A percentile compares a stretch with the other conserved stretches of the same genome.
These are phyloP conservation scores for Poliocrania exsul DNA, from an alignment of 2,797 vertebrate species.

Conservation along the genomic window DNA sequence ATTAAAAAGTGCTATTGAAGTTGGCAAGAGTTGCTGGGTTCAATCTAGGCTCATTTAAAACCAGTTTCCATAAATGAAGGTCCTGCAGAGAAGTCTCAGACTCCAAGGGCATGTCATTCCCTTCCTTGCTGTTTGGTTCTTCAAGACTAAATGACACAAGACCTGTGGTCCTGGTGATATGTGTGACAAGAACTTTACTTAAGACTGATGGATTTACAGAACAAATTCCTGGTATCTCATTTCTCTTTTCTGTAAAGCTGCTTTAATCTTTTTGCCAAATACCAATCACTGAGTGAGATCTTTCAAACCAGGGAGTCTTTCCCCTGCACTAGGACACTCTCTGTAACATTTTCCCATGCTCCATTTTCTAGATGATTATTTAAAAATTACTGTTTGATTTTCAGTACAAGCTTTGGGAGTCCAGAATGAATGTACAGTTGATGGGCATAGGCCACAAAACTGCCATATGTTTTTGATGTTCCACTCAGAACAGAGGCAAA, in stretches of 20 bases:
- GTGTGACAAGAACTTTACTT: neutral
- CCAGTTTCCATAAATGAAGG: neutral
- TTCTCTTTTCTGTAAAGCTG: neutral
- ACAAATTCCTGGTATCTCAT: neutral
- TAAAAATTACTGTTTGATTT: neutral
- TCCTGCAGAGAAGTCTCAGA: neutral
- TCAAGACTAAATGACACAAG: neutral
- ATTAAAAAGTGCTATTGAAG: conserved; percentile 18
- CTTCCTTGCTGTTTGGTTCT: neutral
- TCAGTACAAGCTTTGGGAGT: neutral
- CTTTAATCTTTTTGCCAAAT: neutral
- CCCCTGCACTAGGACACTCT: neutral
- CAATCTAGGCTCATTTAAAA: conserved; percentile 13
- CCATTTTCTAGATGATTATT: neutral
- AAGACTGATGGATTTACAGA: neutral
- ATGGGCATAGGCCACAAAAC: neutral
- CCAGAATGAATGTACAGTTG: neutral
- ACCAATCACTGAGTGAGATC: neutral
- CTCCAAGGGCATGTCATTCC: neutral
- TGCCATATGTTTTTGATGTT: neutral
- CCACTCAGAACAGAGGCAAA: neutral
- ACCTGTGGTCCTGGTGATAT: neutral
- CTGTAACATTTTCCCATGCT: neutral
- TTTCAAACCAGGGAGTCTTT: neutral
- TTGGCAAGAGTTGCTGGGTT: neutral